Conservation (phyloP, 2,888 invertebrate genomes). For the Agrotis clavis region DNA sequence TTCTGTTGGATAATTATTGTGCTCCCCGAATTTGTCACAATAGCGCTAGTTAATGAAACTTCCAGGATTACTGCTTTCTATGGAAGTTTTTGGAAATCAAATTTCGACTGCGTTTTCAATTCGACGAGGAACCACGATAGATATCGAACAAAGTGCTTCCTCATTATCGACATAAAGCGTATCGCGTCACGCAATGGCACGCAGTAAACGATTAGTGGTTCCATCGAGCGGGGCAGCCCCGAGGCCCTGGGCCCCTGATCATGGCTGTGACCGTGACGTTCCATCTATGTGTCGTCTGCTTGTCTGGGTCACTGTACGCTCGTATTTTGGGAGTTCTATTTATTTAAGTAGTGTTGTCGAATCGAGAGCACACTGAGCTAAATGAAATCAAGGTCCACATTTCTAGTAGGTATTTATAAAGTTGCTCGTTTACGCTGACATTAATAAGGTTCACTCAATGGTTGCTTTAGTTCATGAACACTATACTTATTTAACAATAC, state of each 20-base stretch:
- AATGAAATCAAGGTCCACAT: conserved; percentile 28
- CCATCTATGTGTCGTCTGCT: conserved; percentile 27
- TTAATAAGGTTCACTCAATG: conserved; percentile 1
- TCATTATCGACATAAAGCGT: conserved; percentile 23
- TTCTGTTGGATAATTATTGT: conserved; percentile 5
- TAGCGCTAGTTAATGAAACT: neutral
- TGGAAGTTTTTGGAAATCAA: neutral
- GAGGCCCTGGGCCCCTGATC: conserved; percentile 16
- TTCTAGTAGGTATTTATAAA: conserved; percentile 4
- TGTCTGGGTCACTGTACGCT: conserved; percentile 42
- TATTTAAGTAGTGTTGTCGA: conserved; percentile 36
- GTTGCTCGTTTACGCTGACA: neutral
- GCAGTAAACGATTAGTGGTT: conserved; percentile 26
- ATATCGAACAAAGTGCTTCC: neutral
- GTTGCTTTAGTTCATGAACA: neutral
- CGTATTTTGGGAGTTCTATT: conserved; percentile 38
- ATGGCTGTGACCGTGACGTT: conserved; percentile 45
- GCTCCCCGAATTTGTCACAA: neutral
- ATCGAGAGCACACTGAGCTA: conserved; percentile 18
- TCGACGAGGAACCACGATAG: neutral
- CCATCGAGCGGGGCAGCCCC: conserved; percentile 9
- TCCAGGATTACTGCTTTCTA: neutral
- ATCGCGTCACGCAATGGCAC: conserved; percentile 31
- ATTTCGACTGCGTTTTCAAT: conserved; percentile 13
- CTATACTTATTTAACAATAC: conserved; percentile 25